Base-by-base conservation (phyloP, 2,113 vertebrate species). In the Camarhynchus parvulus region DNA sequence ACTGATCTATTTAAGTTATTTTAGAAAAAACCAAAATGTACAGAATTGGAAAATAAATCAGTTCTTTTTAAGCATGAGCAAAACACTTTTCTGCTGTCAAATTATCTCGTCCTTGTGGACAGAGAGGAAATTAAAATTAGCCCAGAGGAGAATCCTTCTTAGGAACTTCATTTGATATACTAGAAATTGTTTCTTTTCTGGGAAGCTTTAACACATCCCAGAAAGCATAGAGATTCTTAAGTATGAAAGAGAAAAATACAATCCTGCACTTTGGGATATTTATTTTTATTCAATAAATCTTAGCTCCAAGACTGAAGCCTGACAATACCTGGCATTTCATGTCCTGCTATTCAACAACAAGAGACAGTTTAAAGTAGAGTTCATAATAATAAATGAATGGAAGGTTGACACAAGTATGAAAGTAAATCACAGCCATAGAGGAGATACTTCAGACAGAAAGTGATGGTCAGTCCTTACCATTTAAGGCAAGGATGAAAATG, bases 191-290 rank as follows among this genome's bases (percentile, higher is more conserved):
- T 97, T 93, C 69, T 77, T 94, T 74, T 93, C 79, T 93, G 83
- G 85, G 81, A 96, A 95, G 87, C 93, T 94, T 96, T 93, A 88
- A 95, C 55, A 85, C 83, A 81, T 96, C 83, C 80, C 87, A 87
- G 94, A 95, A 97, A 98, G 69, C 86, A 68, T 2, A 9, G 39
- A 97, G 87, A 97, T 97, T 96, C 94, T 97, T 98, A 97, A 97
- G 83, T 89, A 95, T 97, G 96, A 96, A 95, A 97, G 94, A 88
- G 70, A 92, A 95, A 92, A 91, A 79, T 11, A 18, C 85, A 95
- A 76, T 93, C 59, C 58, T 93, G 63, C 35, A 49, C 87, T 79
- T 95, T 37, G 37, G 78, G 49, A 69, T 97, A 62, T 98, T 97
- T 97, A 84, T 97, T 97, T 95, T 95, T 91, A 44, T 87, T 95